Conservation (phyloP, 2,888 invertebrate species). For the Acrocyrtus sp. region DNA sequence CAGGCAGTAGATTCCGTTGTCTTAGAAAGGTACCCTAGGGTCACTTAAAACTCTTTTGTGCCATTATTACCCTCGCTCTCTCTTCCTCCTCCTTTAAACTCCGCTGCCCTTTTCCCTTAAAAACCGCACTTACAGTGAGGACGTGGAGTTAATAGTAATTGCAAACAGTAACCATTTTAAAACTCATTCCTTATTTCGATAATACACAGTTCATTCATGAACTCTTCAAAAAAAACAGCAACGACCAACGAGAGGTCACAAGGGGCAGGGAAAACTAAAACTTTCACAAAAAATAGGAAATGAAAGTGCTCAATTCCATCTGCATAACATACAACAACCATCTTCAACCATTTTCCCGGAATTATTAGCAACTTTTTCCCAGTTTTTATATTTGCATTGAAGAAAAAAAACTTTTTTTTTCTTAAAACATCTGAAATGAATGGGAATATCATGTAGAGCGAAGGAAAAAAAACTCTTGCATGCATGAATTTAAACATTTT, state of each 20-base stretch:
- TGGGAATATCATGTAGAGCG: too few species aligned
- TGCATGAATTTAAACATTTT: too few species aligned
- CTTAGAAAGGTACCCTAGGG: conserved; percentile 58
- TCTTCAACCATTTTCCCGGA: too few species aligned
- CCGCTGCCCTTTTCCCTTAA: background rate
- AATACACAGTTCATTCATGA: conserved; percentile 17
- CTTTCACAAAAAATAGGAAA: background rate
- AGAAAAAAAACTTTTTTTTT: too few species aligned
- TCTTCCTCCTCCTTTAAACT: conserved; percentile 13
- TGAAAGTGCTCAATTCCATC: too few species aligned
- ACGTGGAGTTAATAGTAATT: background rate
- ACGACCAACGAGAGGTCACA: conserved; percentile 8
- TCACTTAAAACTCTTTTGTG: conserved; percentile 55
- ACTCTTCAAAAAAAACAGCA: conserved; percentile 8
- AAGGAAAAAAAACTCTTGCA: too few species aligned
- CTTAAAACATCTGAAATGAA: too few species aligned
- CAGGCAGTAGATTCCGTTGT: conserved; percentile 32
- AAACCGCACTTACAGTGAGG: background rate
- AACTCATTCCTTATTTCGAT: conserved; percentile 10
- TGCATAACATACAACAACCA: too few species aligned
- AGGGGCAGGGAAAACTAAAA: conserved; percentile 21
- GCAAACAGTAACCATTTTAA: conserved; percentile 10
- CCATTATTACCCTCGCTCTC: conserved; percentile 32
- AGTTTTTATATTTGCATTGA: too few species aligned
- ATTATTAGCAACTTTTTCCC: too few species aligned